Conservation (phyloP, 2,113 vertebrate species). For the Ploceus nigricollis region DNA sequence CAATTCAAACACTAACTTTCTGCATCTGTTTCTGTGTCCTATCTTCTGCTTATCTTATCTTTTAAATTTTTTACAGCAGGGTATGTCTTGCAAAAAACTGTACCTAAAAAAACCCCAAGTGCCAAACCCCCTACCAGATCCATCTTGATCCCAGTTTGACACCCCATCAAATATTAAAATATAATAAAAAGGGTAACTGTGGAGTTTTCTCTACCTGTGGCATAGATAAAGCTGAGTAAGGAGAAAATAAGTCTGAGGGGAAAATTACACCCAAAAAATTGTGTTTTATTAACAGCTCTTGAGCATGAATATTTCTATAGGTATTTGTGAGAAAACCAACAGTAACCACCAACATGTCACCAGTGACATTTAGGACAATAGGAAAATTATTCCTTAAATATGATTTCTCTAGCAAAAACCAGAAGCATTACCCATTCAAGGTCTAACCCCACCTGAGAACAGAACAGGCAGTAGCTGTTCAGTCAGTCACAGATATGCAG, state of each 20-base stretch:
- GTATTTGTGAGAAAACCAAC: background rate
- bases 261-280: background rate
- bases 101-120: rapidly evolving
- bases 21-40: background rate
- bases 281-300: background rate
- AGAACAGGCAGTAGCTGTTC: background rate
- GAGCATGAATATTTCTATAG: background rate
- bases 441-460: background rate
- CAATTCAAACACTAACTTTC: background rate
- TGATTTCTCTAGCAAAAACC: background rate
- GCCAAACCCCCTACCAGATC: background rate
- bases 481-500: background rate
- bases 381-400: background rate
- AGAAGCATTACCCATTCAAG: background rate
- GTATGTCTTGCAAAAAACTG: background rate
- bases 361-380: background rate
- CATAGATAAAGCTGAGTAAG: background rate
- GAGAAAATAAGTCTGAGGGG: background rate
- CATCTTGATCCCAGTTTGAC: background rate
- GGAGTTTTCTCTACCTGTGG: background rate
- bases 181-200: background rate
- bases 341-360: background rate
- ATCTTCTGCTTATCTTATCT: background rate
- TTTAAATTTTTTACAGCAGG: background rate
- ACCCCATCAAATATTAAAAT: background rate